Evolutionary conservation across 2,888 invertebrate species (phyloP), one percentile per base, ranked within the genome.

Genomic region (Trichopria drosophilae): DNA sequence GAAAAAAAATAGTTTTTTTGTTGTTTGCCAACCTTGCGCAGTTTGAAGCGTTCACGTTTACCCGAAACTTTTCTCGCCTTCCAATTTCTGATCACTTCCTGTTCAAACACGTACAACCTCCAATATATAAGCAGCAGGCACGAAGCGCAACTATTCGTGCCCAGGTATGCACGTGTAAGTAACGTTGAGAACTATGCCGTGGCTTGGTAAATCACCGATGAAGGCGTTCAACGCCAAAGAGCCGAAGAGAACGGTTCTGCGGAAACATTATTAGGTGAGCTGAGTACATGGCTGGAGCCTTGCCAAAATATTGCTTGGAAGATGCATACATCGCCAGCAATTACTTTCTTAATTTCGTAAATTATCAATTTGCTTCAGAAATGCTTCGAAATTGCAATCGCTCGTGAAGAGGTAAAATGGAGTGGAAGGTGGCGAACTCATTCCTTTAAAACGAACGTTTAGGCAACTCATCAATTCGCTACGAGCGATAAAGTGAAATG

Each of bases 31-130:
- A n/a, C n/a, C n/a, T n/a, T n/a, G n/a, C n/a, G n/a, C n/a, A n/a
- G n/a, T n/a, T n/a, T n/a, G n/a, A n/a, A n/a, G n/a, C n/a, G n/a
- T n/a, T n/a, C n/a, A n/a, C n/a, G n/a, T n/a, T n/a, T n/a, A n/a
- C n/a, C n/a, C n/a, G n/a, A n/a, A n/a, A n/a, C n/a, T n/a, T n/a
- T n/a, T n/a, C 60, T 58, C 49, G 60, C 57, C 59, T 63, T 64
- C 66, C 65, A 66, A 66, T 66, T 66, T 66, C 66, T 64, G 64
- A 66, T 65, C 62, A 60, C 61, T 60, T 59, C 58, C 57, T 55
- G 55, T 57, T 48, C 40, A 51, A 51, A 37, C 41, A 31, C 34
- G 29, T 42, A 26, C 34, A 29, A 26, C 26, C 6, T 24, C 16
- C 13, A 31, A n/a, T 9, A 23, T n/a, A 15, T 37, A 16, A 32